Conservation (phyloP, 2,113 vertebrate genomes). For the Brachyistius frenatus region DNA sequence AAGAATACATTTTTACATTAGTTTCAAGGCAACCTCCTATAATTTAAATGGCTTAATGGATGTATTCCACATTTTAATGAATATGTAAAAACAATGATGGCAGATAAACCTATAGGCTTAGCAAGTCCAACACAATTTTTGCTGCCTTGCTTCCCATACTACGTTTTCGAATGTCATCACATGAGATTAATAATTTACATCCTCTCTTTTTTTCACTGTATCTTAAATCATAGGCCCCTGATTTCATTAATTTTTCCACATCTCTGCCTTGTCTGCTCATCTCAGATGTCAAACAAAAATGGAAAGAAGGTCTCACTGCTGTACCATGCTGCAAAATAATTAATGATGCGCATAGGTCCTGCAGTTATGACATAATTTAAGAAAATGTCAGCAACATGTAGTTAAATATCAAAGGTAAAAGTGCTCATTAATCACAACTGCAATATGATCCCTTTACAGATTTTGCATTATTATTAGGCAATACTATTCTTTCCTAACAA, state of each 20-base stretch:
- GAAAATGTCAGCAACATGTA: neutral
- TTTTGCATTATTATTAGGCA: too few relatives aligned
- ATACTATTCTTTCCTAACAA: too few relatives aligned
- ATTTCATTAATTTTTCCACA: neutral
- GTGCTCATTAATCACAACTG: neutral
- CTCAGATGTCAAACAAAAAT: slow-evolving; percentile 18
- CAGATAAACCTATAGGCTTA: neutral
- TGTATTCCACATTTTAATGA: neutral
- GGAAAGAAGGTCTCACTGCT: neutral
- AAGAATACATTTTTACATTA: neutral
- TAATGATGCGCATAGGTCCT: neutral
- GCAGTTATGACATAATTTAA: neutral
- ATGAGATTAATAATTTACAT: neutral
- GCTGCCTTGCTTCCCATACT: neutral
- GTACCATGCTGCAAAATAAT: neutral
- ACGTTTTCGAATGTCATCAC: neutral
- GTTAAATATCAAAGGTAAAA: neutral
- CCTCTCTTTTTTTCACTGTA: neutral
- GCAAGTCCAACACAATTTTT: too few relatives aligned
- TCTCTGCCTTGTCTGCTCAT: neutral
- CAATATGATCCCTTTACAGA: neutral
- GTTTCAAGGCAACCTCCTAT: neutral
- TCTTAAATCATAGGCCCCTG: neutral
- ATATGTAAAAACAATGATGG: neutral
- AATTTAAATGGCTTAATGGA: neutral